Evolutionary conservation across 1,140 invertebrate genomes (phyloP), one percentile per base, ranked within the genome.

Genomic region (Orius laevigatus): DNA sequence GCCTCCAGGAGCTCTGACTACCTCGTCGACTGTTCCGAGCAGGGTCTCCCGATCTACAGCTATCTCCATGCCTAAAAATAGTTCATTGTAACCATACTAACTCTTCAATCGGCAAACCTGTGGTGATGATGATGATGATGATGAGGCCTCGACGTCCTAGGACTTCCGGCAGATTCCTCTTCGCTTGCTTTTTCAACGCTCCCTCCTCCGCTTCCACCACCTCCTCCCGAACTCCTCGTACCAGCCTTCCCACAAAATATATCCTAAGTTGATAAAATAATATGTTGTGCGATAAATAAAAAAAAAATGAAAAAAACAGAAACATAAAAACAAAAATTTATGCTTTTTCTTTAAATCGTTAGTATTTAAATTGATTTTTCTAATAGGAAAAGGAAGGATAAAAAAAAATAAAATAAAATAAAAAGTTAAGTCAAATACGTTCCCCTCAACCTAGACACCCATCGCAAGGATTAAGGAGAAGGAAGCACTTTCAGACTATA

Each of bases 71-170:
- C 19, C 16, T 15, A 12, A 38, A 15, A 38, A 38, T 4, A 4
- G 3, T 38, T 38, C 40, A 16, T n/a, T 31, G 5, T 16, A 4
- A 2, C 43, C 9, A 45, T 11, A 45, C 31, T 9, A 32, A 12
- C 4, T 5, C 6, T 12, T 11, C 12, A 33, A 34, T n/a, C n/a
- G 15, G 12, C 46, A 10, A 14, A 55, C 51, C 54, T 51, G 49
- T 66, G 66, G 53, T 72, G 69, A 53, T 70, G 65, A 47, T 69
- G 66, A 39, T 70, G 68, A 38, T 69, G 68, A 55, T 69, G 66
- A 42, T 64, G 62, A 4, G 64, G 62, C 14, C 63, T 62, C 16
- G 63, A 53, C 38, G 65, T 63, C 18, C 66, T 64, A 10, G 70
- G 70, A 12, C 43, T 45, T 2, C 43, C 43, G 11, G 43, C 43